Conservation (phyloP, 2,797 vertebrate species). For the Neosalanx taihuensis region DNA sequence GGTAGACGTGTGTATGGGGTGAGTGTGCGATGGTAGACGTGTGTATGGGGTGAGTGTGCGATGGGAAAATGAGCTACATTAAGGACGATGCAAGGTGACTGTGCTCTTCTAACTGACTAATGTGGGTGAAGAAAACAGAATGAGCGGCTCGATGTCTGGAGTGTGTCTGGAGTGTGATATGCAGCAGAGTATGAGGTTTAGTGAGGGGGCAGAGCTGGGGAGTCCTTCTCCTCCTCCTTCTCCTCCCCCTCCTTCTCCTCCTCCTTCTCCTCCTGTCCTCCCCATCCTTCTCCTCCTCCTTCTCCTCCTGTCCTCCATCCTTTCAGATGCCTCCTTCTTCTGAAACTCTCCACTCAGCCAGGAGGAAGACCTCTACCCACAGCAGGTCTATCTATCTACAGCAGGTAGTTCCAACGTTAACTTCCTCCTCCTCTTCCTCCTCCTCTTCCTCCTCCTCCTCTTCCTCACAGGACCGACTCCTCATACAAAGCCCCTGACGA, state of each 20-base stretch:
- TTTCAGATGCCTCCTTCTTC: not conserved
- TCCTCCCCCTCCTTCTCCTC: too few relatives aligned
- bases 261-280: too few relatives aligned
- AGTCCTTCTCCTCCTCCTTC: constrained; percentile 26
- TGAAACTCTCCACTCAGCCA: not conserved
- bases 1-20: too few relatives aligned
- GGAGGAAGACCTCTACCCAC: not conserved
- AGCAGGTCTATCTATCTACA: constrained; percentile 1
- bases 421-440: not conserved
- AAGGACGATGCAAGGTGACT: constrained; percentile 59
- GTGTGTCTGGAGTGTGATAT: constrained; percentile 35
- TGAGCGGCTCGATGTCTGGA: constrained; percentile 46
- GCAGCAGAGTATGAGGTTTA: constrained; percentile 30
- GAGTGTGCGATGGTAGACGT: too few relatives aligned
- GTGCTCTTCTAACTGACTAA: constrained; percentile 33
- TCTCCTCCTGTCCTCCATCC: constrained; percentile 14
- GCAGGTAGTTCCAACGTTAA: not conserved
- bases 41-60: too few relatives aligned
- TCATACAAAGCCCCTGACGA: constrained; percentile 81
- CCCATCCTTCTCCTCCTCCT: not conserved
- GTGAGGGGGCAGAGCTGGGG: constrained; percentile 17
- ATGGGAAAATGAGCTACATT: constrained; percentile 29
- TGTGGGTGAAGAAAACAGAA: constrained; percentile 45
- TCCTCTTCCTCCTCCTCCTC: constrained; percentile 10
- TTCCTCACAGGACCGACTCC: constrained; percentile 81